A percentile compares a stretch with the other conserved stretches of the same genome.
Evolutionary conservation across 1,140 invertebrate species (phyloP).

Genomic region (Drosophila micromelanica): DNA sequence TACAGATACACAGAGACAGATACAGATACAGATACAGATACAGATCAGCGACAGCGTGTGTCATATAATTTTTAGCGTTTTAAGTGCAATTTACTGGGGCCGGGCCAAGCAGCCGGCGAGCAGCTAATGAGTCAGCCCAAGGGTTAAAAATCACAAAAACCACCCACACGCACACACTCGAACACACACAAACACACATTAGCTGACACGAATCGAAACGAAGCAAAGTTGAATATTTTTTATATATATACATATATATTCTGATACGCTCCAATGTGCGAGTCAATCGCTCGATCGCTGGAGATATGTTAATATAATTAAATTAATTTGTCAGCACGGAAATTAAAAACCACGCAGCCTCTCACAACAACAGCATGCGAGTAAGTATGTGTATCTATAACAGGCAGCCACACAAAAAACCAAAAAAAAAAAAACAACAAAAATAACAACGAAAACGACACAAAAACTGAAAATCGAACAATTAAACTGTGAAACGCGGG

Average conservation of each 20-base stretch:
- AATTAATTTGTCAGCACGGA: conserved; percentile 82
- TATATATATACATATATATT: background rate
- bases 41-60: conserved; percentile 59
- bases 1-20: conserved; percentile 48
- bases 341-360: conserved; percentile 67
- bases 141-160: conserved; percentile 63
- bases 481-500: conserved; percentile 52
- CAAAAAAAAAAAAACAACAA: conserved; percentile 1
- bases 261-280: conserved; percentile 29
- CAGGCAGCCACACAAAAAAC: conserved; percentile 2
- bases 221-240: conserved; percentile 23
- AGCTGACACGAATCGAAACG: conserved; percentile 27
- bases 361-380: background rate
- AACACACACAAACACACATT: conserved; percentile 5
- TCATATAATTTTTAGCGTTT: conserved; percentile 79
- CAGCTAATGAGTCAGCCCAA: conserved; percentile 73
- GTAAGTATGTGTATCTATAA: conserved; percentile 45
- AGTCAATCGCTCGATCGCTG: conserved; percentile 76
- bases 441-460: conserved; percentile 43
- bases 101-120: conserved; percentile 9
- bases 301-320: conserved; percentile 83
- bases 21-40: conserved; percentile 15
- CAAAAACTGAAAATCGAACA: conserved; percentile 80
- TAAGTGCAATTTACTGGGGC: conserved; percentile 68
- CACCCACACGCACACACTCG: conserved; percentile 15